Conservation (phyloP, 2,797 vertebrate genomes). For the Adrianichthys oophorus region DNA sequence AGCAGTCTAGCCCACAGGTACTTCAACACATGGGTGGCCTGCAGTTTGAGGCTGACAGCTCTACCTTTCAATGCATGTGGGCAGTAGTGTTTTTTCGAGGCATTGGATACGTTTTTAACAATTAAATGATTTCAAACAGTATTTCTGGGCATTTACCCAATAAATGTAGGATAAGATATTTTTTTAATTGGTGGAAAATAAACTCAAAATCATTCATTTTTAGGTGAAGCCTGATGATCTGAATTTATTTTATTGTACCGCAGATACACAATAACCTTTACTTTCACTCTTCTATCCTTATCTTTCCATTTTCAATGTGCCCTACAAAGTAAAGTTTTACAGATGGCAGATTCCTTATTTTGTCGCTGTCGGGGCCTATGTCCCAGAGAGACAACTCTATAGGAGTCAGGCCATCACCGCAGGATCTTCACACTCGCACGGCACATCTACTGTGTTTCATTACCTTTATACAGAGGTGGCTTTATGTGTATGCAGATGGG, state of each 20-base stretch:
- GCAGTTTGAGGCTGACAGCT: no score
- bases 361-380: conserved; percentile 34
- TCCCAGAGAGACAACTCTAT: conserved; percentile 51
- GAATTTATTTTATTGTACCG: conserved; percentile 11
- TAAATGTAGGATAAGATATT: no score
- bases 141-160: no score
- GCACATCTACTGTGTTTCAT: conserved; percentile 58
- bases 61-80: no score
- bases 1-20: no score
- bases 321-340: conserved; percentile 20
- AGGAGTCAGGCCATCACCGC: conserved; percentile 34
- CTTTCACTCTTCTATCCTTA: conserved; percentile 2
- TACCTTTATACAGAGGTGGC: conserved; percentile 33
- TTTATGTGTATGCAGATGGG: conserved; percentile 11
- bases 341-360: conserved; percentile 38
- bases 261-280: conserved; percentile 9
- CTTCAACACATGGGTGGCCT: no score
- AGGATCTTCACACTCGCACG: conserved; percentile 42
- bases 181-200: no score
- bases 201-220: no score
- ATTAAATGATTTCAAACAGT: no score
- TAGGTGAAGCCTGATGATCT: background rate
- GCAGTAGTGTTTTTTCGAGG: no score
- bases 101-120: no score
- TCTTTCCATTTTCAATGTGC: conserved; percentile 9